Conservation (phyloP, 2,113 vertebrate species). For the Syrmaticus mikado region DNA sequence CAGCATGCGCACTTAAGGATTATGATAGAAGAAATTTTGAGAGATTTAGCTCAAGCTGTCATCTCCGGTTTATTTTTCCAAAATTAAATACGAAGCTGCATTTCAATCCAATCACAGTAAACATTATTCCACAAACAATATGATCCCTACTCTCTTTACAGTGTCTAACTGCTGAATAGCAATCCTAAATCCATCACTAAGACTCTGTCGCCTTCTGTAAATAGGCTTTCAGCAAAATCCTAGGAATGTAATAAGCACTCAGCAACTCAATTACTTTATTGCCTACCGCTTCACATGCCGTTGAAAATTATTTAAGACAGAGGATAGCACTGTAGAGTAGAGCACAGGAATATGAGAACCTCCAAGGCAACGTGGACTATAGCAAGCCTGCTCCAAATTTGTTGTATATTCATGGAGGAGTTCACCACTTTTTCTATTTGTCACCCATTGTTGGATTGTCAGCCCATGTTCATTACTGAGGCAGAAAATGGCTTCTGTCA, state of each 20-base stretch:
- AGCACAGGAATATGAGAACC: not conserved
- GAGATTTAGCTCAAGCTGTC: constrained; percentile 15
- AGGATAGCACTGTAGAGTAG: not conserved
- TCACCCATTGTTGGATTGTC: not conserved
- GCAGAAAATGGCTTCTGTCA: not conserved
- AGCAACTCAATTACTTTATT: constrained; percentile 17
- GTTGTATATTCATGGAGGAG: not conserved
- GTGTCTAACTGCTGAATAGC: constrained; percentile 13
- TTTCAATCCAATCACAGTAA: constrained; percentile 38
- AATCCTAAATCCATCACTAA: not conserved
- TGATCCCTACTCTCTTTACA: constrained; percentile 8
- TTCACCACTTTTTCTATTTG: not conserved
- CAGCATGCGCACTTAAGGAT: not conserved
- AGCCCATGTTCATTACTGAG: not conserved
- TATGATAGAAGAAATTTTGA: not conserved
- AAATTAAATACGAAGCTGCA: constrained; percentile 1
- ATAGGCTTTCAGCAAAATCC: constrained; percentile 13
- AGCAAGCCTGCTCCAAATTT: not conserved
- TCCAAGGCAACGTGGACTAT: fast-evolving
- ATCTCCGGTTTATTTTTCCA: constrained; percentile 26
- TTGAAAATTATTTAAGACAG: constrained; percentile 20
- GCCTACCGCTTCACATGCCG: not conserved
- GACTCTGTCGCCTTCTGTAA: not conserved
- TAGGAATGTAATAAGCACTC: constrained; percentile 6
- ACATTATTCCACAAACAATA: not conserved